These are phyloP conservation scores for Clavelina lepadiformis DNA, from an alignment of 23 tunicate genomes.

Conservation along the genomic window DNA sequence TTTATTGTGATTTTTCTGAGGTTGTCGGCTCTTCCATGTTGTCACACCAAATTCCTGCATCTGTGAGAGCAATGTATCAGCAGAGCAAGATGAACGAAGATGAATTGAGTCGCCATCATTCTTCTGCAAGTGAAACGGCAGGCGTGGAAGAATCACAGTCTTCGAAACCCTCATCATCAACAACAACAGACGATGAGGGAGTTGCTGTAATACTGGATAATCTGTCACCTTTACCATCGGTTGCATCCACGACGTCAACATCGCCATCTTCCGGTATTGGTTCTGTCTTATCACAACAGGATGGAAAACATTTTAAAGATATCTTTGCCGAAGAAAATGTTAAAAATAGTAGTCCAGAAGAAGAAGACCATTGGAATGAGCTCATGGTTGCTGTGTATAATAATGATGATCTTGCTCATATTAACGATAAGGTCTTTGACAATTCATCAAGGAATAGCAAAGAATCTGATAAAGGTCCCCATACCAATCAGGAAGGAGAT, in stretches of 20 bases:
- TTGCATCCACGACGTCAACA: slow-evolving; percentile 22
- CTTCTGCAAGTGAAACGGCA: not conserved
- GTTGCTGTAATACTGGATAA: slow-evolving; percentile 21
- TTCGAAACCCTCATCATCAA: not conserved
- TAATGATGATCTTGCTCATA: slow-evolving; percentile 4
- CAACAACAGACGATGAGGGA: slow-evolving; percentile 34
- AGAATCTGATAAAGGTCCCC: not conserved
- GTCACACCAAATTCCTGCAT: slow-evolving; percentile 36
- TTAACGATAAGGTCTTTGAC: not conserved
- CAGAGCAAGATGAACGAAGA: slow-evolving; percentile 11
- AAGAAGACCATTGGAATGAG: slow-evolving; percentile 46
- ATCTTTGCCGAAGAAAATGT: not conserved
- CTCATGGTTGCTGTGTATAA: slow-evolving; percentile 31
- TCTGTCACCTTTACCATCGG: slow-evolving; percentile 34
- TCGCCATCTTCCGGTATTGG: slow-evolving; percentile 63
- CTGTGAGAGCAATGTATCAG: slow-evolving; percentile 36
- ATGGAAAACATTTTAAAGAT: slow-evolving; percentile 1
- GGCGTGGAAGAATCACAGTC: not conserved
- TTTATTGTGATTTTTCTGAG: slow-evolving; percentile 73
- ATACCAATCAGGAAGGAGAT: not conserved
- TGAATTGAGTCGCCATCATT: not conserved
- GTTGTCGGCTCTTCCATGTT: slow-evolving; percentile 41
- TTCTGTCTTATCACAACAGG: slow-evolving; percentile 12
- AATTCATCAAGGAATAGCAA: not conserved
- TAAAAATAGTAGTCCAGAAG: not conserved